Percentiles rank a stretch among this genome's conserved stretches.
Evolutionary conservation across 2,888 invertebrate species (phyloP).

Genomic region (Erannis defoliaria): DNA sequence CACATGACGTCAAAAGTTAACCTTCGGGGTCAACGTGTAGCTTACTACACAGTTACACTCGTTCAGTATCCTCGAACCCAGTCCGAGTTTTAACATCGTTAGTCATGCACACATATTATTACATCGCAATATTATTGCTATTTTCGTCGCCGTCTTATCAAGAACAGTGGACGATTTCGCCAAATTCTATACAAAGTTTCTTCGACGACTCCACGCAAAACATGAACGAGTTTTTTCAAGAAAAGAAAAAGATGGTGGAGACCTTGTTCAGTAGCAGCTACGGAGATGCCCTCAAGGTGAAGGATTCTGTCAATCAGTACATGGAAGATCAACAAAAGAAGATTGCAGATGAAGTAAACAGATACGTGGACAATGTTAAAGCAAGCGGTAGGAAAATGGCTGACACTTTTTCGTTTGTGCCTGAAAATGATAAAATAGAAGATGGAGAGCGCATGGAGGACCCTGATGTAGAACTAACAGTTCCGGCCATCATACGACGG

Average conservation of each 20-base stretch:
- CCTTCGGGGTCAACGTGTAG: slow-evolving; percentile 38
- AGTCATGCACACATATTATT: slow-evolving; percentile 32
- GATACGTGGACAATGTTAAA: slow-evolving; percentile 63
- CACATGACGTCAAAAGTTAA: slow-evolving; percentile 42
- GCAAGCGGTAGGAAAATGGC: slow-evolving; percentile 60
- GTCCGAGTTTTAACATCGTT: slow-evolving; percentile 6
- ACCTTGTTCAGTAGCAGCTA: slow-evolving; percentile 57
- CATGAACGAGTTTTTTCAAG: slow-evolving; percentile 47
- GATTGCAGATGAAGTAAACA: slow-evolving; percentile 62
- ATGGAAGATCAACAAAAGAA: slow-evolving; percentile 65
- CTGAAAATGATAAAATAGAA: slow-evolving; percentile 48
- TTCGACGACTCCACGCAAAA: slow-evolving; percentile 39
- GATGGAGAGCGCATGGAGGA: slow-evolving; percentile 56
- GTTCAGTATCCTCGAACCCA: slow-evolving; percentile 14
- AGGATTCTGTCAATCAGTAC: slow-evolving; percentile 63
- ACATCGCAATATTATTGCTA: slow-evolving; percentile 27
- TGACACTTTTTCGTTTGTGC: slow-evolving; percentile 62
- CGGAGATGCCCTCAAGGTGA: slow-evolving; percentile 52
- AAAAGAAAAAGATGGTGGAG: slow-evolving; percentile 57
- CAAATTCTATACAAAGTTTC: slow-evolving; percentile 43
- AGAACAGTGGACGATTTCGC: slow-evolving; percentile 26
- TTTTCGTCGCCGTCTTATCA: slow-evolving; percentile 20
- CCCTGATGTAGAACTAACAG: slow-evolving; percentile 69
- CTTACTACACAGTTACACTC: slow-evolving; percentile 3
- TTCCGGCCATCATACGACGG: slow-evolving; percentile 72